A percentile compares a stretch with the other conserved stretches of the same genome.
phyloP scores from a whole-genome alignment of 2,113 vertebrate species.

The Tetrao urogallus region DNA sequence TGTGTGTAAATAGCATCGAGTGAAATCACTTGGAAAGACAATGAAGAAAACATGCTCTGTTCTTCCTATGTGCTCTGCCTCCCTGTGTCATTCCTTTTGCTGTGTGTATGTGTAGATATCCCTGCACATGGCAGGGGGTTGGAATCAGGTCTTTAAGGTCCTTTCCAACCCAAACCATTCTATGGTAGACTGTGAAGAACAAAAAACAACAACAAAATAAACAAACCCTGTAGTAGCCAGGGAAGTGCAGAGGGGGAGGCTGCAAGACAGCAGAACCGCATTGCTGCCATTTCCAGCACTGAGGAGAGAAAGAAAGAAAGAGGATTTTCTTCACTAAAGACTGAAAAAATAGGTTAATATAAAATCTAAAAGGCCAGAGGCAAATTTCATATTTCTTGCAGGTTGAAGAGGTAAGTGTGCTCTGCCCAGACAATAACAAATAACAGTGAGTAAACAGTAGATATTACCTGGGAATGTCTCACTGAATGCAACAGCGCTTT shows the following conservation, averaged over 20 bases:
- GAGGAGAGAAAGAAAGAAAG: conserved; percentile 29
- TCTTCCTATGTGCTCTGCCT: not conserved
- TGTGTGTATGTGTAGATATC: not conserved
- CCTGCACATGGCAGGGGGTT: too few species aligned
- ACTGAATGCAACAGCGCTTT: conserved; percentile 10
- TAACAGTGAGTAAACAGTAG: conserved; percentile 60
- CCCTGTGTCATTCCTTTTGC: not conserved
- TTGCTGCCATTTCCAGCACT: not conserved
- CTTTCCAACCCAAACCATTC: not conserved
- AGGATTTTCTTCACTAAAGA: conserved; percentile 56
- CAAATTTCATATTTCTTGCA: conserved; percentile 65
- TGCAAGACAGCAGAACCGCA: not conserved
- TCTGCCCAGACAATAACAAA: conserved; percentile 47
- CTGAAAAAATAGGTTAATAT: conserved; percentile 75
- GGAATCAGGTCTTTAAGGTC: not conserved
- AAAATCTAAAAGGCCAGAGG: conserved; percentile 63
- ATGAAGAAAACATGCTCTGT: not conserved
- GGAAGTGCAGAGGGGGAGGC: not conserved
- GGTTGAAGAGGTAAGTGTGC: conserved; percentile 3
- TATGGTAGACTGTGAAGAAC: not conserved
- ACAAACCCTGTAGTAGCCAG: not conserved
- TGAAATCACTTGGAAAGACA: not conserved
- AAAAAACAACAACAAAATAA: not conserved
- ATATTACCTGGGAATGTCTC: conserved; percentile 38
- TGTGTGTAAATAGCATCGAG: not conserved